phyloP scores from a whole-genome alignment of 2,113 vertebrate species.

The Austrofundulus limnaeus region DNA sequence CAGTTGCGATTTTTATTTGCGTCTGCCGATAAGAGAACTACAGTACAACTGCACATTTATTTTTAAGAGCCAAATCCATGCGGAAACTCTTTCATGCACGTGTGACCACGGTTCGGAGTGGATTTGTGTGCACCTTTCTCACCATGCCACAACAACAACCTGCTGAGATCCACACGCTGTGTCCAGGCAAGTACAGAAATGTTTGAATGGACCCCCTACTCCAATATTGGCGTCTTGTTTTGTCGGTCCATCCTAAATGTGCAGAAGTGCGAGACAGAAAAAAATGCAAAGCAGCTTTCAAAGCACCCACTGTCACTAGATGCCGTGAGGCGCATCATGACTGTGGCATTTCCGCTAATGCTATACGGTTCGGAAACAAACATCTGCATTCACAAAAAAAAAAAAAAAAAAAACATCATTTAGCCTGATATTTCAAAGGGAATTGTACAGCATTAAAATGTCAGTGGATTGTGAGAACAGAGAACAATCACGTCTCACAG shows the following conservation, averaged over 20 bases:
- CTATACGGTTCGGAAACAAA: slow-evolving; percentile 5
- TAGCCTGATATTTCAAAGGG: slow-evolving; percentile 44
- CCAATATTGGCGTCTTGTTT: slow-evolving; percentile 19
- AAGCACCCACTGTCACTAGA: slow-evolving; percentile 15
- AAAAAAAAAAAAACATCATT: slow-evolving; percentile 40
- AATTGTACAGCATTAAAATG: slow-evolving; percentile 31
- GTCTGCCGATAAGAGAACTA: neutral
- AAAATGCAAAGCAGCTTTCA: slow-evolving; percentile 28
- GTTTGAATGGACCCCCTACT: slow-evolving; percentile 36
- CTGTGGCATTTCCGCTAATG: slow-evolving; percentile 20
- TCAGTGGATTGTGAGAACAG: slow-evolving; percentile 31
- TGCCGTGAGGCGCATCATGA: slow-evolving; percentile 9
- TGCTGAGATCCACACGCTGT: slow-evolving; percentile 52
- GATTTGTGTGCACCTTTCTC: slow-evolving; percentile 18
- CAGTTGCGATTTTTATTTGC: neutral
- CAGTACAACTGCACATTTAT: neutral
- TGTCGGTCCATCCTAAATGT: slow-evolving; percentile 16
- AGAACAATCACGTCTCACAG: slow-evolving; percentile 46
- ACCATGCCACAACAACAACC: slow-evolving; percentile 12
- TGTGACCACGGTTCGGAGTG: slow-evolving; percentile 8
- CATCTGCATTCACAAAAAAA: slow-evolving; percentile 31
- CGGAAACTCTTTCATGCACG: neutral
- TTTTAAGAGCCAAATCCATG: neutral
- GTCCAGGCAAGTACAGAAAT: slow-evolving; percentile 42
- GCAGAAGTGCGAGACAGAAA: slow-evolving; percentile 2